Base-by-base conservation (phyloP, 2,113 vertebrate genomes). In the Limanda limanda region DNA sequence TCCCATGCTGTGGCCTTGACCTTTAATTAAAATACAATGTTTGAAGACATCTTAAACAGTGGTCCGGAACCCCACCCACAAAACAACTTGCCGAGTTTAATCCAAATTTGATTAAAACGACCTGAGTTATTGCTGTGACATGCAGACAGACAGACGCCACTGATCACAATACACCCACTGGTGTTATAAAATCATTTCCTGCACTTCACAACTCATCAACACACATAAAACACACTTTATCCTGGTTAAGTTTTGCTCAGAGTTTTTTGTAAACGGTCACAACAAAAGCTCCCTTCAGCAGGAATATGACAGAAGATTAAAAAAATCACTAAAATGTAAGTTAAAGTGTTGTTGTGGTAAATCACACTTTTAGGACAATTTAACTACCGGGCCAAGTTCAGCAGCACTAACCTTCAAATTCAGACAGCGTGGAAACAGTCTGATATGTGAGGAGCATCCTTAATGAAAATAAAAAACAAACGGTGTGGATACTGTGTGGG, bases 321-420 rank as follows among this genome's bases (percentile, higher is more conserved):
- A 37, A 10, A 37, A 37, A 9, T 10, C 0, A 10, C 35, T 37
- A 8, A 37, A 37, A 37, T 37, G 35, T 17, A 17, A 47, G 3
- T 47, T 47, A 4, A 47, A 37, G 9, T 37, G 0, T 47, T 47
- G 2, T 13, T 17, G 45, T 17, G 4, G 15, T 4, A 47, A 47
- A 13, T 13, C 15, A 12, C 11, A 15, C 45, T 47, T 27, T 47
- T 47, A 15, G 45, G 45, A 47, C 15, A 47, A 4, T 17, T 4
- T 47, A 59, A 31, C n/a, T 20, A 25, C 5, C 37, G 3, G 5
- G 31, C 24, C 17, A 45, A 11, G 4, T 35, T 76, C 15, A 58
- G 21, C n/a, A 40, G 18, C 47, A 58, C 8, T 12, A 56, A 63
- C 63, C 60, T 42, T 24, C 25, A 77, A 52, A 25, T 48, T 48